Conservation (phyloP, 2,888 invertebrate genomes). For the Ormyrus labotus region DNA sequence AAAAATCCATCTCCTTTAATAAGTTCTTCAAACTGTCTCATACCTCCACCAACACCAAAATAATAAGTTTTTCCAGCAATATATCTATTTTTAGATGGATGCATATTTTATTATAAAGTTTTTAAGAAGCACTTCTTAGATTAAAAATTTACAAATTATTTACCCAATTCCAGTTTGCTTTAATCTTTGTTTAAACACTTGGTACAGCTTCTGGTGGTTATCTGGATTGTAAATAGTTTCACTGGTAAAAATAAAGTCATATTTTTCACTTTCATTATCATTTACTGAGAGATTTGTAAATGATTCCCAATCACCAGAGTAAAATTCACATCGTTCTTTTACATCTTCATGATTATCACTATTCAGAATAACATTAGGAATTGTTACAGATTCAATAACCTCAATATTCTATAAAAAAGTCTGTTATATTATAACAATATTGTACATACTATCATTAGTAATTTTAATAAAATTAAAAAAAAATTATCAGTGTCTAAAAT, state of each 20-base stretch:
- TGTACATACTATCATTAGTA: constrained; percentile 19
- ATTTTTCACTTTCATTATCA: constrained; percentile 77
- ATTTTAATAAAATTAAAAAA: constrained; percentile 35
- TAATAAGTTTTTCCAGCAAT: constrained; percentile 95
- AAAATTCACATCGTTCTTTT: constrained; percentile 75
- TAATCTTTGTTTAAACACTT: constrained; percentile 81
- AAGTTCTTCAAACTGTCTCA: constrained; percentile 84
- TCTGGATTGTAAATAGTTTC: constrained; percentile 94
- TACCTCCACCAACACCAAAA: constrained; percentile 96
- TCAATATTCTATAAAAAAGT: constrained; percentile 85
- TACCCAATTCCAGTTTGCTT: constrained; percentile 81
- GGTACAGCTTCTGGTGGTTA: constrained; percentile 87
- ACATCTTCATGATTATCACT: constrained; percentile 74
- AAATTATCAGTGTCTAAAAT: constrained; percentile 20
- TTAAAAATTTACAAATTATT: constrained; percentile 40
- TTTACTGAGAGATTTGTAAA: constrained; percentile 75
- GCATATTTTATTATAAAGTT: not conserved
- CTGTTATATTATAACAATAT: constrained; percentile 3
- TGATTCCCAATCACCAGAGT: constrained; percentile 86
- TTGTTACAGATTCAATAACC: constrained; percentile 87
- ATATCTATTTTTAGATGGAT: constrained; percentile 72
- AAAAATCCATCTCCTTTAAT: constrained; percentile 79
- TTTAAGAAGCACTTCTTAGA: not conserved
- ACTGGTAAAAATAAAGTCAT: constrained; percentile 91
- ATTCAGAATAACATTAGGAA: constrained; percentile 88